Base-by-base conservation (phyloP, 2,797 vertebrate species). In the Myotis daubentonii region DNA sequence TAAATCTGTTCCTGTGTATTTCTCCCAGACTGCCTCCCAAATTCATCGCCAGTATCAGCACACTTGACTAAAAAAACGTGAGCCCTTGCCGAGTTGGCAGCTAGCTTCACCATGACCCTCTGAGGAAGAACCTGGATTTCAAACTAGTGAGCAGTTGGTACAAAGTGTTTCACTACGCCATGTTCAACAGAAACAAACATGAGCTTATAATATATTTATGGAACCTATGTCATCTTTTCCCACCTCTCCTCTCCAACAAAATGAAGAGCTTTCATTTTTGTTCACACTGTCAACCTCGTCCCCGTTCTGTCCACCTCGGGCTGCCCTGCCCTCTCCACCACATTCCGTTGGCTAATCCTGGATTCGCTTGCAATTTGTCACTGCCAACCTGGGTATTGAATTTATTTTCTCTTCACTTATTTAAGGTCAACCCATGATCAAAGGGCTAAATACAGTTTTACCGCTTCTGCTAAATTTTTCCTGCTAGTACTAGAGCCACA, bases 1-100 rank as follows among this genome's bases (percentile, higher is more conserved):
- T 80, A 89, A 94, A 85, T 93, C 82, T 88, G 55, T 88, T 68
- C 47, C 33, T 66, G 15, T n/a, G 13, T 66, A 47, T 96, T 82
- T 81, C 68, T 23, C 33, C 23, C 7, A 94, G 60, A 55, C 68
- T 84, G 53, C 47, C 28, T 91, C 44, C 44, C 44, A 36, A 94
- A 96, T 93, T 92, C 95, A 93, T 89, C 6, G 10, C 38, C 89
- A 96, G 91, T 80, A 94, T 93, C 96, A 94, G 72, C 81, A 89
- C 8, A 20, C 41, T 88, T 83, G 72, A 96, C 74, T 53, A 89
- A 80, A 66, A 6, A 80, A 82, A 55, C 65, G 25, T 2, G 60
- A 86, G n/a, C 17, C 90, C 44, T 51, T 87, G 62, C 92, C 95
- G 91, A 87, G 74, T 53, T 92, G 82, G 41, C 33, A 78, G 70